Evolutionary conservation across 53 echinoderm and acorn worm species (phyloP).

Genomic region (Paracentrotus lividus): DNA sequence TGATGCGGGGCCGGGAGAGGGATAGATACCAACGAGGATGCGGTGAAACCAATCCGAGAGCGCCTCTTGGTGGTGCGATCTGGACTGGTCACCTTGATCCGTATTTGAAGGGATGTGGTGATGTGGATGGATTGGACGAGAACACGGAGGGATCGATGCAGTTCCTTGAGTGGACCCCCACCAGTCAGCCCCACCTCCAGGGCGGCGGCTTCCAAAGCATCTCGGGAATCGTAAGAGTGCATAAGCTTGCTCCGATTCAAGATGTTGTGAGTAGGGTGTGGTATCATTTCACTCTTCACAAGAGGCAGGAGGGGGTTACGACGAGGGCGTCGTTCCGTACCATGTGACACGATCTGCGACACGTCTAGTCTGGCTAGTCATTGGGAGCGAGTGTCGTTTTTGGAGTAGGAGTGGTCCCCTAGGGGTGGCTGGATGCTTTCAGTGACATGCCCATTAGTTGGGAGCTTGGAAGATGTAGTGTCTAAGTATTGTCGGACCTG

Average conservation of each 20-base stretch:
- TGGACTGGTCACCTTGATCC: conserved; percentile 58
- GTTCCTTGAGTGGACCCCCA: conserved; percentile 3
- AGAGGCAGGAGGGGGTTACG: neutral
- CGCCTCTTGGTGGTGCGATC: conserved; percentile 9
- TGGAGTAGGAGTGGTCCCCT: conserved; percentile 38
- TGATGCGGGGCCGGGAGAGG: conserved; percentile 8
- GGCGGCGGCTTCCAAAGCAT: neutral
- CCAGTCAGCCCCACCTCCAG: neutral
- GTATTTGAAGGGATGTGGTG: conserved; percentile 42
- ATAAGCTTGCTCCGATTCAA: neutral
- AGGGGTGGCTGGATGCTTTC: conserved; percentile 44
- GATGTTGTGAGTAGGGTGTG: neutral
- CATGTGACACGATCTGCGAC: conserved; percentile 7
- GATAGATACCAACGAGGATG: conserved; percentile 41
- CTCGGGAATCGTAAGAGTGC: conserved; percentile 16
- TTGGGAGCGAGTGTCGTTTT: conserved; percentile 48
- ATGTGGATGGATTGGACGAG: conserved; percentile 50
- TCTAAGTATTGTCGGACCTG: conserved; percentile 78
- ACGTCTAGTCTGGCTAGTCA: conserved; percentile 54
- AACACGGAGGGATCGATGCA: conserved; percentile 18
- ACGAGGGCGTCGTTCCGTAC: conserved; percentile 23
- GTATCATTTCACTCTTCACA: neutral
- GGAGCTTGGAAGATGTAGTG: conserved; percentile 36
- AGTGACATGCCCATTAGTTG: conserved; percentile 33
- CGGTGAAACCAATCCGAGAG: conserved; percentile 16